Base-by-base conservation (phyloP, 2,797 vertebrate species). In the Gallinago nigripennis region DNA sequence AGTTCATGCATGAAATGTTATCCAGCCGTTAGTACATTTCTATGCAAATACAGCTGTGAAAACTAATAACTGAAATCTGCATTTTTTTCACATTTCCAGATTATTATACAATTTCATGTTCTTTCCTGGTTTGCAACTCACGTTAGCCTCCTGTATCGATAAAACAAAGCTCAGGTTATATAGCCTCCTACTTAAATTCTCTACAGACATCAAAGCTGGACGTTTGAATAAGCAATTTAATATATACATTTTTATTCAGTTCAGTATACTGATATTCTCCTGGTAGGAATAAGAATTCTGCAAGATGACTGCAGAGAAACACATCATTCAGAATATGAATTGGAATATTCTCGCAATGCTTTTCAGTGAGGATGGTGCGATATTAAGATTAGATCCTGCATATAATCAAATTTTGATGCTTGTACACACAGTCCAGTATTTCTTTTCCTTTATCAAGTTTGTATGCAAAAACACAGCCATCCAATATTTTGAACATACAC, bases 181-280 rank as follows among this genome's bases (percentile, higher is more conserved):
- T 95, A 94, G 89, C 81, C 90, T 96, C 65, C 94, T 97, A 97
- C 96, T 98, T 98, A 97, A 96, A 98, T 98, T 98, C 92, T 94
- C 96, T 97, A 94, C 95, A 96, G 97, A 97, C 96, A 97, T 97
- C 97, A 97, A 96, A 97, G 97, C 95, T 94, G 97, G 94, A 96
- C 97, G 97, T 98, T 96, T 98, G 97, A 98, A 98, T 98, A 98
- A 97, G 96, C 96, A 98, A 98, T 98, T 97, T 98, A 98, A 98
- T 97, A 95, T 97, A 98, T 95, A 98, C 82, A 97, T 98, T 98
- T 98, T 98, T 97, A 98, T 97, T 97, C 97, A 96, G 93, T 96
- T 98, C 97, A 90, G 94, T 97, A 96, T 97, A 97, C 97, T 97
- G 96, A 97, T 98, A 97, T 35, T 96, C 95, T 98, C 95, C 92